These are phyloP conservation scores for Tylochromis polylepis DNA, from an alignment of 2,113 vertebrate species.

Conservation along the genomic window DNA sequence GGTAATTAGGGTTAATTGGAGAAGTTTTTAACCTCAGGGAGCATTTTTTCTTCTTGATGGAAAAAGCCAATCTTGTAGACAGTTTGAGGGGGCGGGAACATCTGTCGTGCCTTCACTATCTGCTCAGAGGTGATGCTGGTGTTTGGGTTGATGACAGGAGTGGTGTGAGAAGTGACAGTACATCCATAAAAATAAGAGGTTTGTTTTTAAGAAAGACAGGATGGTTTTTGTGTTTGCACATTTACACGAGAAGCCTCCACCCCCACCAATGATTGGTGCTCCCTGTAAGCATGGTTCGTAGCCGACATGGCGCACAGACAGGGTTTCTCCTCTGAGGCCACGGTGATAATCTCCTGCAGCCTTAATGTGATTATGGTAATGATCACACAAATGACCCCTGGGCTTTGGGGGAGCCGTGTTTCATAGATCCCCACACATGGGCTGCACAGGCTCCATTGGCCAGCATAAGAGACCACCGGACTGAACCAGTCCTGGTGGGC, in stretches of 20 bases:
- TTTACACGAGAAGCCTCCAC: background rate
- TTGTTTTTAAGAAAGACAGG: background rate
- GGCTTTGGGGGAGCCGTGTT: constrained; percentile 71
- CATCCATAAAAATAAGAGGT: background rate
- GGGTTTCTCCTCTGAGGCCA: constrained; percentile 71
- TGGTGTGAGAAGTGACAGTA: constrained; percentile 1
- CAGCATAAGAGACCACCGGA: constrained; percentile 58
- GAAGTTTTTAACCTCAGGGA: constrained; percentile 64
- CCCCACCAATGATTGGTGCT: background rate
- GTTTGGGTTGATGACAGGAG: constrained; percentile 19
- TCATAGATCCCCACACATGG: constrained; percentile 59
- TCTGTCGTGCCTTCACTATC: constrained; percentile 37
- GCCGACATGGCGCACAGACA: constrained; percentile 52
- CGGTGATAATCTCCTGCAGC: constrained; percentile 76
- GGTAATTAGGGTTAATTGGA: constrained; percentile 78
- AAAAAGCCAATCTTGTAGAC: constrained; percentile 30
- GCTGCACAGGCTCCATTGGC: constrained; percentile 44
- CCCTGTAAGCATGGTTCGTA: constrained; percentile 21
- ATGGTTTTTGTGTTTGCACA: background rate
- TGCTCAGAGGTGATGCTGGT: constrained; percentile 60
- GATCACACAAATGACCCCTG: constrained; percentile 88
- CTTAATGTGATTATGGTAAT: constrained; percentile 96
- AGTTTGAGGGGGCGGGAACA: constrained; percentile 4
- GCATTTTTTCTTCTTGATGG: constrained; percentile 29
- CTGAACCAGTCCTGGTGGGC: constrained; percentile 57